Evolutionary conservation across 1,140 invertebrate species (phyloP).

Genomic region (Drosophila oshimai): DNA sequence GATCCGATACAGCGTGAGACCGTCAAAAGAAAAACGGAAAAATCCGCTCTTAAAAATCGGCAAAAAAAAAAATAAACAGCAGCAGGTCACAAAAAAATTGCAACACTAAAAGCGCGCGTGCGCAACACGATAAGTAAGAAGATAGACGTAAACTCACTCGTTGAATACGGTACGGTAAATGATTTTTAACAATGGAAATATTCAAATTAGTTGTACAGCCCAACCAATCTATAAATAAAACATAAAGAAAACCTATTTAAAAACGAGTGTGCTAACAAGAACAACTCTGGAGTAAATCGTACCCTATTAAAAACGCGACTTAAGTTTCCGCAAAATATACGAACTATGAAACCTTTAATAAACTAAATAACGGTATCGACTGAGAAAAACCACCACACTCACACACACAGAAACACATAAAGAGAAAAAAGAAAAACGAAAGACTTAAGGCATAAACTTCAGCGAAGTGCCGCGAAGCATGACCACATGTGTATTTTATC

Average conservation of each 20-base stretch:
- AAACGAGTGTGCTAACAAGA: too few relatives aligned
- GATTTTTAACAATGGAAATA: background rate
- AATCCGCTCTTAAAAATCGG: slow-evolving; percentile 41
- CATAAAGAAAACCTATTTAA: too few relatives aligned
- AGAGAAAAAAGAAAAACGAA: slow-evolving; percentile 40
- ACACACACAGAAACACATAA: background rate
- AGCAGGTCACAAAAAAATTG: slow-evolving; percentile 52
- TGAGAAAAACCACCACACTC: background rate
- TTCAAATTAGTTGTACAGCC: too few relatives aligned
- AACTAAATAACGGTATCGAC: background rate
- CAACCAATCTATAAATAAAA: too few relatives aligned
- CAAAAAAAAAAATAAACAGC: slow-evolving; percentile 39
- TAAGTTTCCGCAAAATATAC: background rate
- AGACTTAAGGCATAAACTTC: slow-evolving; percentile 73
- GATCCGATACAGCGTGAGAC: slow-evolving; percentile 28
- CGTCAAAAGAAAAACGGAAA: slow-evolving; percentile 39
- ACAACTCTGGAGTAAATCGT: too few relatives aligned
- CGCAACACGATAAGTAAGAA: slow-evolving; percentile 59
- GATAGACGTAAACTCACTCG: slow-evolving; percentile 23
- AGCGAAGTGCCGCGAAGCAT: slow-evolving; percentile 50
- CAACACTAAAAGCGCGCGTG: slow-evolving; percentile 60
- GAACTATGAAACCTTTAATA: background rate
- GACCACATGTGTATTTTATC: slow-evolving; percentile 38
- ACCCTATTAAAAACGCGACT: background rate
- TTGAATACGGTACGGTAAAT: slow-evolving; percentile 19